Evolutionary conservation across 1,140 invertebrate species (phyloP), one percentile per base, ranked within the genome.

Genomic region (Camponotus vicinus): DNA sequence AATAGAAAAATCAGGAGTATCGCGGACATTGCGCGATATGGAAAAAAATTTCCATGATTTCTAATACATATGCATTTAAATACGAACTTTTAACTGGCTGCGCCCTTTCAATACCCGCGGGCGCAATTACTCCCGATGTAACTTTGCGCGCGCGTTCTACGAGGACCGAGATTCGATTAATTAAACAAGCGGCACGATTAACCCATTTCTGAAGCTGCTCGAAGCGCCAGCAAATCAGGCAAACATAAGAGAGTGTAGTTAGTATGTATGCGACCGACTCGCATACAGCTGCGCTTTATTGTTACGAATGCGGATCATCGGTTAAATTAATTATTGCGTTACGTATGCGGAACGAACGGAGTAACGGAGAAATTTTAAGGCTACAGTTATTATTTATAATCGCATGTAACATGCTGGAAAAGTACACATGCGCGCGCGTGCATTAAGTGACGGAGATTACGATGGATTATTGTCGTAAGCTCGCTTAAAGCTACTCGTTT

Each of bases 161-260:
- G 45, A 59, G 69, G 18, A 45, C 69, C 79, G 69, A 83, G 69
- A 83, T 83, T 83, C 69, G 69, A 83, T 83, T 83, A 83, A 83
- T 83, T 73, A 83, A 83, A 83, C 79, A 83, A 63, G 79, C 79
- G 69, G 55, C 57, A 75, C 69, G 69, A 83, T 83, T 83, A 83
- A 83, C 69, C 79, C 69, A 83, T 83, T 83, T 83, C 79, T 83
- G 79, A 83, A 83, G 67, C 55, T 32, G 32, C 55, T 61, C 55
- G 69, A 75, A 83, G 69, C 69, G 69, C 27, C 79, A 49, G 40
- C 79, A 61, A 75, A 83, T 83, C 69, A 75, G 55, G 40, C 55
- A 61, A 82, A 71, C 40, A 75, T 83, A 83, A 83, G 69, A 83
- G 79, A 45, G 59, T 61, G 37, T 70, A 59, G 27, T 15, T 57